Conservation (phyloP, 2,113 vertebrate genomes). For the Puntigrus tetrazona region DNA sequence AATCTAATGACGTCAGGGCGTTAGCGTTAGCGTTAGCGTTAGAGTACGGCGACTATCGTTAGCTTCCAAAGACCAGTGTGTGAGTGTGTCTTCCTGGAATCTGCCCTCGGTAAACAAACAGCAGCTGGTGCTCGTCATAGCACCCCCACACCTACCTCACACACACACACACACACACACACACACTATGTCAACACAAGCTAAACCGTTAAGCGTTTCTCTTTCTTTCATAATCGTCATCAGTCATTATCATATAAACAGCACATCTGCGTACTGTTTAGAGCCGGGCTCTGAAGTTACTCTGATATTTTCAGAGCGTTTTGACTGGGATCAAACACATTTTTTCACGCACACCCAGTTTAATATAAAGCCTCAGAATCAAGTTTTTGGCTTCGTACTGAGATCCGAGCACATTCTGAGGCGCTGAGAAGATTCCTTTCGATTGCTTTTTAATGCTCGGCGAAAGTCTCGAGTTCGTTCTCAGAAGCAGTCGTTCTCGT, state of each 20-base stretch:
- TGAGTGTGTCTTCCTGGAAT: constrained; percentile 37
- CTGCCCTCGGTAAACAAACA: constrained; percentile 50
- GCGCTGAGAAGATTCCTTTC: not conserved
- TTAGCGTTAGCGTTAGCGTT: not conserved
- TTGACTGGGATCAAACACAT: not conserved
- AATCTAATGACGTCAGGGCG: not conserved
- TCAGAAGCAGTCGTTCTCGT: not conserved
- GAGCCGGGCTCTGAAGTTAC: not conserved
- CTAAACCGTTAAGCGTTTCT: constrained; percentile 8
- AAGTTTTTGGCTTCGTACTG: not conserved
- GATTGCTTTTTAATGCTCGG: not conserved
- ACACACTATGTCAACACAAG: constrained; percentile 29
- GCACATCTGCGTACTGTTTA: not conserved
- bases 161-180: constrained; percentile 22
- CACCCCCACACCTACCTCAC: constrained; percentile 27
- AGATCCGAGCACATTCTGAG: not conserved
- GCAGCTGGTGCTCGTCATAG: constrained; percentile 50
- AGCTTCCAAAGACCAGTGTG: not conserved
- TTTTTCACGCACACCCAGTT: not conserved
- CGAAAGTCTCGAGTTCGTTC: not conserved
- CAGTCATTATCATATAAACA: not conserved
- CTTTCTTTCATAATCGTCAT: not conserved
- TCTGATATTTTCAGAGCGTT: not conserved
- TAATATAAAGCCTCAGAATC: not conserved
- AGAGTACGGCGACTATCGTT: not conserved